phyloP scores from a whole-genome alignment of 2,888 invertebrate genomes.

The Habroteleia sp. region DNA sequence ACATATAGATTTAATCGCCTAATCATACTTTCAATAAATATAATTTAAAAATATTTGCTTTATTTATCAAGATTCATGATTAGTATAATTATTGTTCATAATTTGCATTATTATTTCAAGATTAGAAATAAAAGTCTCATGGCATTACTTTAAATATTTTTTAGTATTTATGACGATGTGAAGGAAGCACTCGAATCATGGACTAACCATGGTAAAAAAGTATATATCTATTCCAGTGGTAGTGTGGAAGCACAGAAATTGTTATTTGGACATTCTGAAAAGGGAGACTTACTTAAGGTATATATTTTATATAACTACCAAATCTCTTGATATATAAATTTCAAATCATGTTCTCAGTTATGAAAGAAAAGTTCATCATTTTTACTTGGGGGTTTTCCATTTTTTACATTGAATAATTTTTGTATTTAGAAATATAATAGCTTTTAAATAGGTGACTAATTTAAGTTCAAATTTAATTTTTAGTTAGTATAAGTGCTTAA shows the following conservation, averaged over 20 bases:
- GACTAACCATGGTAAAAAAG: constrained; percentile 85
- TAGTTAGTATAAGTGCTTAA: no score
- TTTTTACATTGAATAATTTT: no score
- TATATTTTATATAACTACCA: no score
- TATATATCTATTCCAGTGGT: constrained; percentile 96
- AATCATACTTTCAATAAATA: constrained; percentile 13
- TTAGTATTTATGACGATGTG: constrained; percentile 94
- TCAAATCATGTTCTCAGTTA: no score
- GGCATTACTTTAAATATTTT: constrained; percentile 72
- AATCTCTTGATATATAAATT: no score
- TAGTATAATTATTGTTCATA: constrained; percentile 1
- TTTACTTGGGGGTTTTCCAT: no score
- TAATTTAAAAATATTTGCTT: neutral
- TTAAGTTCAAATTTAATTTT: no score
- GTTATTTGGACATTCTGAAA: constrained; percentile 88
- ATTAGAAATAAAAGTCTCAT: no score
- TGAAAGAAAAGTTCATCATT: no score
- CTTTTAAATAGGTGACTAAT: no score
- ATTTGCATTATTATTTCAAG: no score
- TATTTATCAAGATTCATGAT: constrained; percentile 1
- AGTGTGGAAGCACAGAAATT: constrained; percentile 95
- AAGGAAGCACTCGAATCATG: constrained; percentile 87
- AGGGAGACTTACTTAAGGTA: constrained; percentile 88
- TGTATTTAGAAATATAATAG: no score
- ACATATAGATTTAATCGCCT: constrained; percentile 22